These are phyloP conservation scores for Tethya wilhelma DNA, from an alignment of 37 sponge, comb jelly and placozoan species.

Conservation along the genomic window DNA sequence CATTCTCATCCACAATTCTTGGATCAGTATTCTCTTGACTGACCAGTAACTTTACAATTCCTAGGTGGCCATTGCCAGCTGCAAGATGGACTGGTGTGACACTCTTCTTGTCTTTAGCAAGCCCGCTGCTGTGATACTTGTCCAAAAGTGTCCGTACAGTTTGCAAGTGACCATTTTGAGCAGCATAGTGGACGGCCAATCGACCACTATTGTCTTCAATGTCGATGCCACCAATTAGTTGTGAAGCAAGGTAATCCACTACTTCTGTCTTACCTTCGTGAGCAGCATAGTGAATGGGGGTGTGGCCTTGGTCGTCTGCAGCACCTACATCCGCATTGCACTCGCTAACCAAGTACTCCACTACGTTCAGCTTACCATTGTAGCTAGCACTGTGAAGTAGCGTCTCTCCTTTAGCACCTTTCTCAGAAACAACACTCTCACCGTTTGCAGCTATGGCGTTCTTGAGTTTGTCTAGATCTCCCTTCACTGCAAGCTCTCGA, in stretches of 20 bases:
- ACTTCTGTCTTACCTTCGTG: conserved; percentile 71
- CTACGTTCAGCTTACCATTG: conserved; percentile 39
- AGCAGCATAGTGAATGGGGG: conserved; percentile 70
- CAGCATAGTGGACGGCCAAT: conserved; percentile 57
- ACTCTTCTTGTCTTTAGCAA: conserved; percentile 7
- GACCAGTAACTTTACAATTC: conserved; percentile 30
- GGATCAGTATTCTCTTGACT: conserved; percentile 14
- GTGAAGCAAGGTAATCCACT: conserved; percentile 43
- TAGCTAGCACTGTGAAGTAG: conserved; percentile 54
- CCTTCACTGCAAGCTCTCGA: neutral
- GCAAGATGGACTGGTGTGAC: conserved; percentile 51
- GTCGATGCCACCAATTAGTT: conserved; percentile 13
- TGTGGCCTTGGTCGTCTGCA: conserved; percentile 36
- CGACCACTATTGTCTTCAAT: conserved; percentile 59
- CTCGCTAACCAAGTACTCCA: conserved; percentile 35
- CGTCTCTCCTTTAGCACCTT: conserved; percentile 34
- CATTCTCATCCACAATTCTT: conserved; percentile 27
- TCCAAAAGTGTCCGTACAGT: conserved; percentile 27
- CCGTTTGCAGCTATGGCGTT: neutral
- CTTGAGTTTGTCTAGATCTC: conserved; percentile 21
- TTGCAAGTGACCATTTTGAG: conserved; percentile 63
- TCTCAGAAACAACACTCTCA: conserved; percentile 3
- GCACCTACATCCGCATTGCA: conserved; percentile 5
- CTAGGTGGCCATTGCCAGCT: neutral
- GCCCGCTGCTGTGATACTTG: neutral